Percentiles rank a stretch among this genome's conserved stretches.
Conservation (phyloP, 2,888 invertebrate genomes). For the Eulithis testata region DNA sequence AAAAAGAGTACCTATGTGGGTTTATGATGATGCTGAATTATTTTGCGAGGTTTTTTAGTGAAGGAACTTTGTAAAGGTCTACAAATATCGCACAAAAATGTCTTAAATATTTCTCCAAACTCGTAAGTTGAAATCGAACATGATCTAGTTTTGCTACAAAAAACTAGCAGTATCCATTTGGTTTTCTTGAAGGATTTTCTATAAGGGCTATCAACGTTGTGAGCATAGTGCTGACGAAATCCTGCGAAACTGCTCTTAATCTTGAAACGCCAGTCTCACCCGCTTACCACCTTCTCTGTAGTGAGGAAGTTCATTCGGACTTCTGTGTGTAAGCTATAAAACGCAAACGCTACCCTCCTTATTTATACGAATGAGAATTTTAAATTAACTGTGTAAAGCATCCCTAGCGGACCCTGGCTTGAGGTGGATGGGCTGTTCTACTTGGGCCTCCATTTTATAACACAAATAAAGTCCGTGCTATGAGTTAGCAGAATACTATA, state of each 20-base stretch:
- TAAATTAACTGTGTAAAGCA: constrained; percentile 83
- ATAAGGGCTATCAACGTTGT: too few species aligned
- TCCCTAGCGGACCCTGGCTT: constrained; percentile 61
- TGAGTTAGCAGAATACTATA: too few species aligned
- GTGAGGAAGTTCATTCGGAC: constrained; percentile 14
- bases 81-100: too few species aligned
- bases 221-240: neutral
- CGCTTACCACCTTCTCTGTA: neutral
- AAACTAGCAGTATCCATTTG: too few species aligned
- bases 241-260: constrained; percentile 10
- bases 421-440: constrained; percentile 56
- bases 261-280: neutral
- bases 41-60: too few species aligned
- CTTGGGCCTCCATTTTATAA: constrained; percentile 43
- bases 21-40: too few species aligned
- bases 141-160: too few species aligned
- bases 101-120: too few species aligned
- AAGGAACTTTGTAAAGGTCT: too few species aligned
- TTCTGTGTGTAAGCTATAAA: constrained; percentile 70
- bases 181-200: too few species aligned
- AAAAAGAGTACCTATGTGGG: too few species aligned
- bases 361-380: constrained; percentile 84
- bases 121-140: too few species aligned
- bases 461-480: neutral
- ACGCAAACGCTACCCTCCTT: constrained; percentile 83